Evolutionary conservation across 2,113 vertebrate genomes (phyloP).

Genomic region (Sinocyclocheilus anophthalmus): DNA sequence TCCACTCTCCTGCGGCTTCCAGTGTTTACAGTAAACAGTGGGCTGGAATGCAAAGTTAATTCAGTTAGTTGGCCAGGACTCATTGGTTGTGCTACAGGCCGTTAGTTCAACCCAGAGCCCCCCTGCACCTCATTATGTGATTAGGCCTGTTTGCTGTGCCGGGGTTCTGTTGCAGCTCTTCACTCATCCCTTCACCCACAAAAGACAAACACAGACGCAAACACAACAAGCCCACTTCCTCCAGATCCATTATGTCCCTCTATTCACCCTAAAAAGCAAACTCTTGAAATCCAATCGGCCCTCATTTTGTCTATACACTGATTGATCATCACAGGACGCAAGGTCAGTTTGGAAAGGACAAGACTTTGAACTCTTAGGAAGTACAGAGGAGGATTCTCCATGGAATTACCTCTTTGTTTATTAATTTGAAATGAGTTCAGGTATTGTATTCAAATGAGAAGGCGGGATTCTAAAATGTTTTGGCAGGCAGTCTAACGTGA

Average conservation of each 20-base stretch:
- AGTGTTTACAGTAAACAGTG: constrained; percentile 70
- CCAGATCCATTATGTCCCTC: constrained; percentile 20
- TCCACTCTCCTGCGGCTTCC: constrained; percentile 40
- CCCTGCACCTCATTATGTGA: constrained; percentile 60
- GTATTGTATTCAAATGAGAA: constrained; percentile 19
- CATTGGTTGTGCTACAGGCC: constrained; percentile 40
- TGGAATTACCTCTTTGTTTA: constrained; percentile 11
- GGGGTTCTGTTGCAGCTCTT: constrained; percentile 63
- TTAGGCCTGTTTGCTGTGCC: constrained; percentile 70
- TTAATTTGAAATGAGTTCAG: neutral
- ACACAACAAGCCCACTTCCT: constrained; percentile 30
- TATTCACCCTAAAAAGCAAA: constrained; percentile 4
- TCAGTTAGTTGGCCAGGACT: constrained; percentile 43
- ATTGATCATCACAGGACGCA: constrained; percentile 13
- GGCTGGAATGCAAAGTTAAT: constrained; percentile 62
- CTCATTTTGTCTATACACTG: neutral
- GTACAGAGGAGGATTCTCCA: neutral
- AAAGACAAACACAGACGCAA: constrained; percentile 22
- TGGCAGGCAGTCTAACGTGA: neutral
- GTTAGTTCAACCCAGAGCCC: constrained; percentile 29
- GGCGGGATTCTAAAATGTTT: neutral
- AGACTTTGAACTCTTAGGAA: constrained; percentile 1
- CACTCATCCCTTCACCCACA: constrained; percentile 3
- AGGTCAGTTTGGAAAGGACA: neutral
- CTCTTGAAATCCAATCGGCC: constrained; percentile 13